Conservation (phyloP, 2,888 invertebrate species). For the Pimpla rufipes region DNA sequence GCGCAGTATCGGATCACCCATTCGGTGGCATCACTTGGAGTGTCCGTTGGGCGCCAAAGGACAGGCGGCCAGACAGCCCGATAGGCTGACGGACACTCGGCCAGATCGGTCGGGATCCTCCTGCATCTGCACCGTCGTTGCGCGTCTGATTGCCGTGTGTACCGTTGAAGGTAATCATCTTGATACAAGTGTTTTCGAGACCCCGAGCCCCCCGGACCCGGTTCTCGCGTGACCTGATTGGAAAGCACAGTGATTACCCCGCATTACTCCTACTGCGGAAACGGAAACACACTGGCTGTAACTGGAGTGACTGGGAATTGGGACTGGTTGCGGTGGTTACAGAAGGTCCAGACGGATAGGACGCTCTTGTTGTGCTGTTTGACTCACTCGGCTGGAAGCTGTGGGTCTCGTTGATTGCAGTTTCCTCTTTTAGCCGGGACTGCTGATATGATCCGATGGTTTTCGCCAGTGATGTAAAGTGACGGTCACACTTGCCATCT, state of each 20-base stretch:
- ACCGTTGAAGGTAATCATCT: conserved; percentile 10
- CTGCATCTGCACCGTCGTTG: conserved; percentile 23
- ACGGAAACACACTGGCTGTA: neutral
- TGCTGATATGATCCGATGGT: no score
- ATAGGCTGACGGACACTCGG: conserved; percentile 62
- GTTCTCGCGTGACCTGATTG: conserved; percentile 2
- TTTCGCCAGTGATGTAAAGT: no score
- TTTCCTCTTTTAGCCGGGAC: no score
- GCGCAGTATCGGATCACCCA: conserved; percentile 51
- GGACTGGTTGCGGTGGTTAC: neutral
- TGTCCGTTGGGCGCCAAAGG: conserved; percentile 52
- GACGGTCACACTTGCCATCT: no score
- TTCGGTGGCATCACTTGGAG: conserved; percentile 37
- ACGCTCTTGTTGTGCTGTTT: no score
- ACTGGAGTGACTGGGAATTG: neutral
- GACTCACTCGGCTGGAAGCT: no score
- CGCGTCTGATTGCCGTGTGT: conserved; percentile 33
- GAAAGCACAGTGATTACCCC: neutral
- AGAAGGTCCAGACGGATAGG: no score
- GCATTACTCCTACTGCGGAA: neutral
- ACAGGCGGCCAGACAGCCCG: conserved; percentile 66
- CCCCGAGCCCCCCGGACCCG: neutral
- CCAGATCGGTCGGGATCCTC: conserved; percentile 24
- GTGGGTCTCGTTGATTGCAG: no score
- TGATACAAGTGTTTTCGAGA: conserved; percentile 25